A percentile compares a stretch with the other conserved stretches of the same genome.
Evolutionary conservation across 64 coral and sea anemone species (phyloP).

Genomic region (Montipora capricornis): DNA sequence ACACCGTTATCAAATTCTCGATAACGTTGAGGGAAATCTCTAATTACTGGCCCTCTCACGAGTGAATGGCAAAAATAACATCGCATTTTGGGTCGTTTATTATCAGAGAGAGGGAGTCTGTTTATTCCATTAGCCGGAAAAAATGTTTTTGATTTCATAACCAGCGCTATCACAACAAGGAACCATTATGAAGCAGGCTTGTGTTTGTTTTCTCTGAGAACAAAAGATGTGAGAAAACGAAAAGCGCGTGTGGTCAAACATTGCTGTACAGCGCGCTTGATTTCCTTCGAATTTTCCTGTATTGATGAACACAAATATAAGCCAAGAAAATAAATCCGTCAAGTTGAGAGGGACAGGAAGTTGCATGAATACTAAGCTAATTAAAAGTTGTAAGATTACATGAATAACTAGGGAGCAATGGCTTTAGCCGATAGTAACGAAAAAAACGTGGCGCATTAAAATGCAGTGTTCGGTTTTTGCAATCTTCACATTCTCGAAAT

Average conservation of each 20-base stretch:
- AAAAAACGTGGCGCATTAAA: neutral
- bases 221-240: neutral
- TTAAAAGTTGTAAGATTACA: slow-evolving; percentile 58
- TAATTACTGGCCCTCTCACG: slow-evolving; percentile 9
- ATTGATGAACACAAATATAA: neutral
- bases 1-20: slow-evolving; percentile 15
- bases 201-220: slow-evolving; percentile 59
- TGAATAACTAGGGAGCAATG: slow-evolving; percentile 25
- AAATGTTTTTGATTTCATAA: slow-evolving; percentile 57
- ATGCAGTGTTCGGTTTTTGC: neutral
- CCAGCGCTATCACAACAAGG: slow-evolving; percentile 54
- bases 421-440: slow-evolving; percentile 44
- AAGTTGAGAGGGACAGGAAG: slow-evolving; percentile 52
- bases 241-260: slow-evolving; percentile 28
- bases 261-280: neutral
- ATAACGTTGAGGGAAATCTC: slow-evolving; percentile 46
- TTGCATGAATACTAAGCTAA: slow-evolving; percentile 56
- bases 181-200: slow-evolving; percentile 26
- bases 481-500: neutral
- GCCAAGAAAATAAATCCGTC: slow-evolving; percentile 1
- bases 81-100: slow-evolving; percentile 16
- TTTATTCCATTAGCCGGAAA: slow-evolving; percentile 59
- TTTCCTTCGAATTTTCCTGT: neutral
- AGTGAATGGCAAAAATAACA: slow-evolving; percentile 42
- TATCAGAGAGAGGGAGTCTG: slow-evolving; percentile 33